Base-by-base conservation (phyloP, 1,140 invertebrate genomes). In the Drosophila eugracilis region DNA sequence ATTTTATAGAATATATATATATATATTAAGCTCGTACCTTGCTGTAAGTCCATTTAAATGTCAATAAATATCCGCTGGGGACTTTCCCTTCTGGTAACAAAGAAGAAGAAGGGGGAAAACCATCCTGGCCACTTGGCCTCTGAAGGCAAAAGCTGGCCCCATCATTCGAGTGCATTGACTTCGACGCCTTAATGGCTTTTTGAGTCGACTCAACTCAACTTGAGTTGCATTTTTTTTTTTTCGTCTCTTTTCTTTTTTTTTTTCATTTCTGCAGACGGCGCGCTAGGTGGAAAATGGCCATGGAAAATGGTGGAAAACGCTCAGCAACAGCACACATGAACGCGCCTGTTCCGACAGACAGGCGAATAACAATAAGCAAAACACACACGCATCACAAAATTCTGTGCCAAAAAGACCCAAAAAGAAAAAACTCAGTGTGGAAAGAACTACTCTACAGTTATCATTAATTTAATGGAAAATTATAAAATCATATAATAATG, bases 121-220 rank as follows among this genome's bases (percentile, higher is more conserved):
- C 24, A 5, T 28, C 44, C 24, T 24, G 14, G 36, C 34, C 36
- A n/a, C 37, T 53, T 39, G 24, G 24, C 34, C 34, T 14, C 21
- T 24, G 37, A 5, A 21, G 12, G 9, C n/a, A 30, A 30, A 32
- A 28, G 21, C 53, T 30, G 22, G 36, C 37, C 30, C 42, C 37
- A 50, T 37, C 34, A 21, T 17, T 58, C 34, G 49, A 83, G 78
- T 83, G 74, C 78, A 69, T 74, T 78, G 78, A 74, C 78, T 59
- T 73, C 19, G 42, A 71, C 54, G 52, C 49, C 78, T 60, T 81
- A 77, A 81, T 81, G 74, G 73, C 67, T 81, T 81, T 77, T 81
- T 57, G 50, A 65, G 41, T 71, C 32, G 67, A 60, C 41, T 55
- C 36, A 17, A 42, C 21, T 49, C 37, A 44, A 53, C 39, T 55